phyloP scores from a whole-genome alignment of 2,888 invertebrate species.

The Brachyopa scutellaris region DNA sequence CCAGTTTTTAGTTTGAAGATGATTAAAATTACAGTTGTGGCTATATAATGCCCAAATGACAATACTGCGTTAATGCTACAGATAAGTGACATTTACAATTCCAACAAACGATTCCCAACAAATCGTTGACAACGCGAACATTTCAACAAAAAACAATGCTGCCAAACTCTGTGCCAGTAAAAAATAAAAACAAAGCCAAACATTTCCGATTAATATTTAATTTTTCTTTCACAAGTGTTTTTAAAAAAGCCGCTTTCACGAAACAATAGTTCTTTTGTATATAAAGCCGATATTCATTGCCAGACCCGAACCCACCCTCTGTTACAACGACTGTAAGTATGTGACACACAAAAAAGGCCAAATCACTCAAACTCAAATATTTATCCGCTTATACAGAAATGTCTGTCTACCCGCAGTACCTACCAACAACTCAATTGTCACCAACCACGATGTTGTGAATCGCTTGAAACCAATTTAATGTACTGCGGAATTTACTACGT shows the following conservation, averaged over 20 bases:
- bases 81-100: too few species aligned
- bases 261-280: slow-evolving; percentile 19
- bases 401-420: slow-evolving; percentile 4
- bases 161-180: too few species aligned
- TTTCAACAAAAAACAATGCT: too few species aligned
- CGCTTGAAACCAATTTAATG: slow-evolving; percentile 20
- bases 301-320: slow-evolving; percentile 1
- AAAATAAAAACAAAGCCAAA: too few species aligned
- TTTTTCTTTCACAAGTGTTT: too few species aligned
- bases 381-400: slow-evolving; percentile 40
- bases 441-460: slow-evolving; percentile 10
- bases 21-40: too few species aligned
- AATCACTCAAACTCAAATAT: slow-evolving; percentile 41
- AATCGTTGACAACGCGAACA: too few species aligned
- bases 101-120: too few species aligned
- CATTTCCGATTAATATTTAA: too few species aligned
- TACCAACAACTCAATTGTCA: background rate
- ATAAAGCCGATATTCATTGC: background rate
- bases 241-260: slow-evolving; percentile 7
- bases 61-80: too few species aligned
- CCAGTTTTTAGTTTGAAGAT: too few species aligned
- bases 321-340: slow-evolving; percentile 35
- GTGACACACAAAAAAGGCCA: slow-evolving; percentile 36
- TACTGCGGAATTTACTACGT: slow-evolving; percentile 2
- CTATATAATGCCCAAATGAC: too few species aligned